Evolutionary conservation across 1,140 invertebrate genomes (phyloP), one percentile per base, ranked within the genome.

Genomic region (Drosophila seguyi): DNA sequence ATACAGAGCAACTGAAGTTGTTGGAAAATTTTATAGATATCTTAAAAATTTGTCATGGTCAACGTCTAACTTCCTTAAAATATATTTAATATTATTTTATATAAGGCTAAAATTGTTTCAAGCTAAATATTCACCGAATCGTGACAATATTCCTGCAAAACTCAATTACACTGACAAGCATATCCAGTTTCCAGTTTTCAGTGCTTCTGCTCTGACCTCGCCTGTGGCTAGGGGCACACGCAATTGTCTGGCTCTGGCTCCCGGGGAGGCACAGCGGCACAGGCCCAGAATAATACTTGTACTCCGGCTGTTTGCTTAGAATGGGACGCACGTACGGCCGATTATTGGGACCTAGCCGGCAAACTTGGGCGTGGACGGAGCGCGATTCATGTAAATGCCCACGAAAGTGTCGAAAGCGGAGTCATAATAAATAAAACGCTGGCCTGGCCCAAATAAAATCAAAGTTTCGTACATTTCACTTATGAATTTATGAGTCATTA

Each of bases 301-400:
- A 25, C 66, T 42, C 36, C 36, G 66, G 0, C 66, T 71, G 52
- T 72, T 59, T 73, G 61, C 57, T 87, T 88, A 57, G 73, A 50
- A 88, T 88, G 85, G 65, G 79, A 48, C 73, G 73, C 85, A 88
- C 84, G 84, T 88, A 88, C 66, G 45, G 34, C 61, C 85, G 84
- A 88, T 88, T 88, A 88, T 79, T 75, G 55, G 61, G 47, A 69
- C 72, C 84, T 67, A 88, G 45, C 75, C 84, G 60, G 62, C 71
- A 72, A 74, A 79, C 69, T 36, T 72, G 44, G 69, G 69, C 50
- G 68, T 67, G 67, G 68, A 38, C 52, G 41, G 36, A 27, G 44
- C 42, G 20, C 14, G 48, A 29, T 20, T 57, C 67, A 73, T 73
- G 67, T 73, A 72, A 73, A 73, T 73, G 53, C 53, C 66, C 53